Conservation (phyloP, 1,140 invertebrate species). For the Orius laevigatus region DNA sequence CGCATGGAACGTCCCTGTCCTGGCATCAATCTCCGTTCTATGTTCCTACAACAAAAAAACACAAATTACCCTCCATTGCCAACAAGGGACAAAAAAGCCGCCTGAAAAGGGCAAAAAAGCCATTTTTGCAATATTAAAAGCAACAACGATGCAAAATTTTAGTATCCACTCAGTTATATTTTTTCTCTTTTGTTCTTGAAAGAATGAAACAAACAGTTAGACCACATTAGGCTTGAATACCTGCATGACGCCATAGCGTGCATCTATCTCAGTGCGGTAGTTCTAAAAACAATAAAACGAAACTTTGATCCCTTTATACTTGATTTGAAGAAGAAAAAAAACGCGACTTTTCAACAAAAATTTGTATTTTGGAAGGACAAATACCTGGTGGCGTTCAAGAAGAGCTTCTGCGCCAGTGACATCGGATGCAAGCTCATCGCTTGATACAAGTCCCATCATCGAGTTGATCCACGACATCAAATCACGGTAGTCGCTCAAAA, state of each 20-base stretch:
- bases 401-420: constrained; percentile 97
- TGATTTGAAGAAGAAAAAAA: too few relatives aligned
- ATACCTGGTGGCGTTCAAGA: constrained; percentile 93
- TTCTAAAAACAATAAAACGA: constrained; percentile 44
- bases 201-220: constrained; percentile 11
- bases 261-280: constrained; percentile 83
- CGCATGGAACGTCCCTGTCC: constrained; percentile 91
- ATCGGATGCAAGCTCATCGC: constrained; percentile 97
- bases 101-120: constrained; percentile 5
- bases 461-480: constrained; percentile 98
- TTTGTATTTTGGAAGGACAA: too few relatives aligned
- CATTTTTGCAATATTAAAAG: neutral
- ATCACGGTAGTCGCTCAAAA: constrained; percentile 93
- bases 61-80: neutral
- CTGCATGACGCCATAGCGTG: constrained; percentile 56
- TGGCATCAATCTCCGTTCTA: constrained; percentile 94
- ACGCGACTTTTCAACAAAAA: too few relatives aligned
- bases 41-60: constrained; percentile 56
- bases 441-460: constrained; percentile 94
- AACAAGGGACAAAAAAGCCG: neutral
- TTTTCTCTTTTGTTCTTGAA: constrained; percentile 90
- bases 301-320: too few relatives aligned
- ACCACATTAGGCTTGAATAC: constrained; percentile 23
- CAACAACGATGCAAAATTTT: neutral
- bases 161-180: constrained; percentile 26